A percentile compares a stretch with the other conserved stretches of the same genome.
Conservation (phyloP, 2,113 vertebrate species). For the Tor tambroides region DNA sequence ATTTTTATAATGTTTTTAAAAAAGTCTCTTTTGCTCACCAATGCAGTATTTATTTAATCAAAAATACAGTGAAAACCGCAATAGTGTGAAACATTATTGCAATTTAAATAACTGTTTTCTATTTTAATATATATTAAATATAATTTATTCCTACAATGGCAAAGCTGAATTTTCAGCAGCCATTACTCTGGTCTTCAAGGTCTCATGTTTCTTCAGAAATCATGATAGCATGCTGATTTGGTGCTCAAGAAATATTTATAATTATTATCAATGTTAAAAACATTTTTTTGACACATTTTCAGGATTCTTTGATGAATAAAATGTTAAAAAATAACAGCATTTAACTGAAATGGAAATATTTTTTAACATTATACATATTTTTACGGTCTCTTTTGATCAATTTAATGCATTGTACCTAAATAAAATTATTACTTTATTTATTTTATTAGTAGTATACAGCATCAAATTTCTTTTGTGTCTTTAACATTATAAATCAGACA, state of each 20-base stretch:
- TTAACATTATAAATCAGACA: background rate
- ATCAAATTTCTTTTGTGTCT: background rate
- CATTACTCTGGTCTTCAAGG: background rate
- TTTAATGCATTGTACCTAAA: background rate
- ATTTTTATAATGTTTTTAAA: background rate
- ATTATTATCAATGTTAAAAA: background rate
- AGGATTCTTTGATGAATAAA: background rate
- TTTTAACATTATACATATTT: background rate
- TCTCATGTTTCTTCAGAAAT: background rate
- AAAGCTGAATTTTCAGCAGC: background rate
- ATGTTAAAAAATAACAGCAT: background rate
- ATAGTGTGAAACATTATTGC: background rate
- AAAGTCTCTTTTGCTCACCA: background rate
- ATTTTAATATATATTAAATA: background rate
- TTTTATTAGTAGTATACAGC: too few relatives aligned
- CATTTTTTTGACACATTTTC: too few relatives aligned
- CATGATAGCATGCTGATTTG: background rate
- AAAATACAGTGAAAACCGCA: background rate
- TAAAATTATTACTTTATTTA: background rate
- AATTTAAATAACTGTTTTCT: background rate
- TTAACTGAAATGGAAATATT: background rate
- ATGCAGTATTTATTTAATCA: background rate
- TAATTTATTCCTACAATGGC: background rate
- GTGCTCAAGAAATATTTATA: background rate
- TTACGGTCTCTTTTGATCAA: background rate